Percentiles rank a stretch among this genome's conserved stretches.
Evolutionary conservation across 2,113 vertebrate species (phyloP).

Genomic region (Psephotus haematonotus): DNA sequence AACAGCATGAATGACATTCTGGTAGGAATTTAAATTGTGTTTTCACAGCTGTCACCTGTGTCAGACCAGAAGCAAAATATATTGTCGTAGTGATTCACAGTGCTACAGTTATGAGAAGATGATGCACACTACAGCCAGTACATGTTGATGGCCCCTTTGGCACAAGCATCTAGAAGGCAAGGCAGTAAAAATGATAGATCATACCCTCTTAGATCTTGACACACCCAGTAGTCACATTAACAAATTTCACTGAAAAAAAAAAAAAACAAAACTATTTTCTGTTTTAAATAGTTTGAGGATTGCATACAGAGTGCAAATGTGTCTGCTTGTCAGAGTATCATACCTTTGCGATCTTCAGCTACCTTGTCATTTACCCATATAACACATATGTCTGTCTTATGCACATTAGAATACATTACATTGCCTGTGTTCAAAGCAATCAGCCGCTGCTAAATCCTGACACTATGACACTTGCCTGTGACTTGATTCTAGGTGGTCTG

Average conservation of each 20-base stretch:
- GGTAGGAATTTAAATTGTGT: neutral
- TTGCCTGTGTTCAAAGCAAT: neutral
- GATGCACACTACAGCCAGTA: neutral
- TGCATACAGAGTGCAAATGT: neutral
- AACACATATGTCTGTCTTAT: neutral
- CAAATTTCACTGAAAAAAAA: neutral
- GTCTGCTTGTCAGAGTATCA: neutral
- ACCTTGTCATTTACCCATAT: neutral
- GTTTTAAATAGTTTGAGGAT: slow-evolving; percentile 2
- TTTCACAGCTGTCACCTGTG: neutral
- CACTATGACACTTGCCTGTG: neutral
- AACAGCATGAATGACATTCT: neutral
- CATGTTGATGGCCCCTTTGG: neutral
- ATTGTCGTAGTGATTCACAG: neutral
- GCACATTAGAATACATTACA: neutral
- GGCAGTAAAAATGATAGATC: slow-evolving; percentile 21
- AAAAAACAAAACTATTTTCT: neutral
- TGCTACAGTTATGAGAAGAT: neutral
- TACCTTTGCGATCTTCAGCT: neutral
- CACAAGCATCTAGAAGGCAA: neutral
- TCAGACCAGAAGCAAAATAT: neutral
- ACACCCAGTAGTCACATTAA: neutral
- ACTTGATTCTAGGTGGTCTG: neutral
- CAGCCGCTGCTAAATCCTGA: neutral
- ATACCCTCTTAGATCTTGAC: neutral